Base-by-base conservation (phyloP, 2,797 vertebrate genomes). In the Neosalanx taihuensis region DNA sequence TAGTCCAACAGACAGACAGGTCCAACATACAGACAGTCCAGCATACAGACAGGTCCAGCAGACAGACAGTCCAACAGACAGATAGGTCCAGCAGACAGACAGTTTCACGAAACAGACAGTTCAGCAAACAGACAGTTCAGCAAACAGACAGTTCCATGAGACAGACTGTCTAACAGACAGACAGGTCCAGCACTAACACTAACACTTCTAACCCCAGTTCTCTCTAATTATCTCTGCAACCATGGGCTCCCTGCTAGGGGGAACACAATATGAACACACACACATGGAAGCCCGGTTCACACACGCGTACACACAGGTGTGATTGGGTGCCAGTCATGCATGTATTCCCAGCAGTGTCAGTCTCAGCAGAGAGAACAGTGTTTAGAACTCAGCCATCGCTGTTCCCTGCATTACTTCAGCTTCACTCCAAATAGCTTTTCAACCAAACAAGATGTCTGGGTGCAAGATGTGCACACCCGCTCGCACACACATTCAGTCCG, bases 261-360 rank as follows among this genome's bases (percentile, higher is more conserved):
- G 3, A 56, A 56, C 18, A n/a, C 6, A 5, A 56, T 56, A 10
- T 17, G 18, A 56, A 56, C 51, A 56, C 58, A 59, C n/a, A 5
- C 23, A 23, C 58, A 26, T 59, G 26, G 1, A 29, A 59, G 5
- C 1, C 2, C 7, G 58, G 58, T 6, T 7, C n/a, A 60, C 58
- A 60, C 58, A 60, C 58, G 29, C 23, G 12, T 6, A 60, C 58
- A 60, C 58, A 60, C 58, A 59, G 58, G 58, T 60, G 26, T 60
- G 58, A 23, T 12, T 60, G 7, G 26, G 58, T 60, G 58, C 20
- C 58, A 60, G 58, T 29, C 58, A 29, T 60, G 18, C 58, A 23
- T 60, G 58, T 29, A 60, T 60, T 60, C 58, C 58, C 58, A 60
- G 58, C 7, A 23, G 20, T 20, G 20, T 12, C 58, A 1, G 23